Base-by-base conservation (phyloP, 30 jellyfish, hydroid and myxozoan species). In the Turritopsis dohrnii region DNA sequence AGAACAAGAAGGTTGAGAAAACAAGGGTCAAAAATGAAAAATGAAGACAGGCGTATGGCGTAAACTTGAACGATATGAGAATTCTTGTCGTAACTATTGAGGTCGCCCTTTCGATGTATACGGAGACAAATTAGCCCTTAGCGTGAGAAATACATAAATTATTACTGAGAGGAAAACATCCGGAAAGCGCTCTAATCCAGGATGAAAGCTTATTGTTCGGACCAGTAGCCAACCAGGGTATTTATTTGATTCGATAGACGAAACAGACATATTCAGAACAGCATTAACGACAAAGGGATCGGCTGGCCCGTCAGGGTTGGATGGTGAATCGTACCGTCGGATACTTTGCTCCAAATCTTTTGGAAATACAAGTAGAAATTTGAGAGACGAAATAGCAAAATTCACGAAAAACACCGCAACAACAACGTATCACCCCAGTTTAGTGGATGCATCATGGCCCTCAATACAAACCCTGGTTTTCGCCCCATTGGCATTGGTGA, bases 241-340 rank as follows among this genome's bases (percentile, higher is more conserved):
- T 41, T 41, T 41, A 5, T 41, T 41, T 41, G 13, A 41, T 3
- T 41, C 60, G 13, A 41, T 41, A 41, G 60, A 41, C 13, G 60
- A 41, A 13, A 3, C 9, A 41, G 5, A 41, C 13, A 41, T 41
- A 3, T 41, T 41, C 13, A 41, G 60, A 3, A 13, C 60, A 3
- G 60, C 60, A 41, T 25, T 66, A n/a, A n/a, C n/a, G n/a, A n/a
- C n/a, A n/a, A n/a, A n/a, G n/a, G n/a, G n/a, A n/a, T n/a, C n/a
- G n/a, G 84, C 84, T 24, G 84, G 84, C n/a, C 84, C 84, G 60
- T 76, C 84, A 24, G 84, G 73, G 60, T 21, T 76, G 84, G 72
- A 76, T 71, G 72, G 71, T 21, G 84, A 76, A 30, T 71, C 21
- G 60, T 76, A 76, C 29, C 74, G 84, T n/a, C 26, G 84, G 60